These are phyloP conservation scores for Notodonta ziczac DNA, from an alignment of 2,888 invertebrate genomes.

Conservation along the genomic window DNA sequence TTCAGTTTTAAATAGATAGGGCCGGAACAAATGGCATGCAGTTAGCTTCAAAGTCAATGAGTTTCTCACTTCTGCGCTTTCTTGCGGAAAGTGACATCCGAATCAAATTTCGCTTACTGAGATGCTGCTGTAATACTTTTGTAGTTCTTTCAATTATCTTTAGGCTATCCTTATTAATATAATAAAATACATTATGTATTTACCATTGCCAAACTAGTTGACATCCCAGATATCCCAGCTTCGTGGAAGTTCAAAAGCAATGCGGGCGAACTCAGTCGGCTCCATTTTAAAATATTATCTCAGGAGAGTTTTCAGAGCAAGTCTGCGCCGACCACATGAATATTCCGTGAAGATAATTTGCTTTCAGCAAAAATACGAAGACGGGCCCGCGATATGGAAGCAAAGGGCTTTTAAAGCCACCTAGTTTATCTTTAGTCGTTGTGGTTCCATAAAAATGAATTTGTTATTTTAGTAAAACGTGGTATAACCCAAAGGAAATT, in stretches of 20 bases:
- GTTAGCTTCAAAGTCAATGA: too few species aligned
- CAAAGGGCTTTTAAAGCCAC: background rate
- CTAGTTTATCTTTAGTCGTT: background rate
- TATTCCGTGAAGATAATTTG: slow-evolving; percentile 26
- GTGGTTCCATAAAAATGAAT: background rate
- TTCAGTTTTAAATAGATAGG: too few species aligned
- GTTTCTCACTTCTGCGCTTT: too few species aligned
- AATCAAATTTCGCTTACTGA: too few species aligned
- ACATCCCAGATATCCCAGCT: background rate
- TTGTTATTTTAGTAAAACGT: background rate
- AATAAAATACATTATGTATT: too few species aligned
- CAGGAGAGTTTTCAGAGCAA: slow-evolving; percentile 16
- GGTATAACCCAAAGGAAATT: background rate
- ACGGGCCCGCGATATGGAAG: slow-evolving; percentile 3
- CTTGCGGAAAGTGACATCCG: too few species aligned
- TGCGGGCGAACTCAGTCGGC: background rate
- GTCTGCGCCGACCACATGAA: slow-evolving; percentile 19
- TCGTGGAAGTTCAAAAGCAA: slow-evolving; percentile 3
- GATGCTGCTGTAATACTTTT: too few species aligned
- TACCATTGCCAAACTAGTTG: too few species aligned
- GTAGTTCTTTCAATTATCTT: too few species aligned
- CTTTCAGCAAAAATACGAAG: slow-evolving; percentile 12
- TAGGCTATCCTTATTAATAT: too few species aligned
- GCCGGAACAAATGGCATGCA: too few species aligned
- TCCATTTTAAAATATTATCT: slow-evolving; percentile 11